Evolutionary conservation across 2,797 vertebrate species (phyloP).

Genomic region (Natrix natrix): DNA sequence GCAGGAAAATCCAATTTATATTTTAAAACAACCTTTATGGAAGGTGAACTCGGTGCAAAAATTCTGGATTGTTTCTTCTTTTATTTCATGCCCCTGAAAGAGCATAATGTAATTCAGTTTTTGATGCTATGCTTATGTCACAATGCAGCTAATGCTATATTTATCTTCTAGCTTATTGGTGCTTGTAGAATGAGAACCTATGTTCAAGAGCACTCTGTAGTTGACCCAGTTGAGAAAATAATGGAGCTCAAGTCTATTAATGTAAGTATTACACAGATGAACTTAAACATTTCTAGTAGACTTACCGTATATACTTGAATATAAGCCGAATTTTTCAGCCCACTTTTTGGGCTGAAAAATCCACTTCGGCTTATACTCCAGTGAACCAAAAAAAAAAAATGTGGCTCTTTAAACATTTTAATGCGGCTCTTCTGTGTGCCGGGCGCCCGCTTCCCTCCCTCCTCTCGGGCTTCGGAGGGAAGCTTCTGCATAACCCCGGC

Average conservation of each 20-base stretch:
- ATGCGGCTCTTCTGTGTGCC: too few relatives aligned
- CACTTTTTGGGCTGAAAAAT: too few relatives aligned
- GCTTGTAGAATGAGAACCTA: constrained; percentile 86
- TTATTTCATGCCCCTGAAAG: neutral
- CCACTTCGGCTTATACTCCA: too few relatives aligned
- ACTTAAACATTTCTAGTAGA: neutral
- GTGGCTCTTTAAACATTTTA: too few relatives aligned
- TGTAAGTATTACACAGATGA: constrained; percentile 75
- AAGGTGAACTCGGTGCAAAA: neutral
- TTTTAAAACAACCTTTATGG: neutral
- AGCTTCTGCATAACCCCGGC: too few relatives aligned
- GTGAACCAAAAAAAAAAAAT: too few relatives aligned
- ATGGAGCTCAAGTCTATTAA: constrained; percentile 94
- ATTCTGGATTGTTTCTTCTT: neutral
- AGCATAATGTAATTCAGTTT: neutral
- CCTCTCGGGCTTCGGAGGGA: too few relatives aligned
- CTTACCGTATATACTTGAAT: neutral
- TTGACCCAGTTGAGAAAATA: constrained; percentile 84
- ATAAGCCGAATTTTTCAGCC: too few relatives aligned
- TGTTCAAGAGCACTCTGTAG: constrained; percentile 90
- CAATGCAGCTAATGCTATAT: constrained; percentile 15
- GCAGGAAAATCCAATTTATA: neutral
- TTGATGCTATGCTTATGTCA: neutral
- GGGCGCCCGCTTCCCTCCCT: too few relatives aligned
- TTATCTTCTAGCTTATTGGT: constrained; percentile 84